Conservation (phyloP, 2,113 vertebrate genomes). For the Eurypyga helias region DNA sequence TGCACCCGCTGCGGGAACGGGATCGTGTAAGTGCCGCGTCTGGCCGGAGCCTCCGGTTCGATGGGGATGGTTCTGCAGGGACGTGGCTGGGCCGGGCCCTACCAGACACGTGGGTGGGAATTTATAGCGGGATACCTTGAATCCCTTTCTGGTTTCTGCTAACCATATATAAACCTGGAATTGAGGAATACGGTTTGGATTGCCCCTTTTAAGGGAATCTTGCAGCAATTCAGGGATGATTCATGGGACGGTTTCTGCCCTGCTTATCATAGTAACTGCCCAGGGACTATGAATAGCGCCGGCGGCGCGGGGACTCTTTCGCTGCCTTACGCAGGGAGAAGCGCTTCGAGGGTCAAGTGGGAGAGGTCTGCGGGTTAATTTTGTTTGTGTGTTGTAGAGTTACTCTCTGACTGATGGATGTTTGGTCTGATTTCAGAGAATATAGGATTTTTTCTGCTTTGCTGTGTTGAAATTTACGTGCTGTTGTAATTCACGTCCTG, state of each 20-base stretch:
- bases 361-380: background rate
- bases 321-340: background rate
- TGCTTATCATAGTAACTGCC: background rate
- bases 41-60: accelerated
- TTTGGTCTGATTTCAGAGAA: background rate
- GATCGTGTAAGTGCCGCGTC: slow-evolving; percentile 87
- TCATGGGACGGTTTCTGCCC: background rate
- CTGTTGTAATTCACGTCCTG: background rate
- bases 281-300: background rate
- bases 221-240: background rate
- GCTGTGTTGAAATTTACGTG: background rate
- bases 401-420: background rate
- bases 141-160: background rate
- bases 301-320: accelerated
- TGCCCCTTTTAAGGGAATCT: slow-evolving; percentile 39
- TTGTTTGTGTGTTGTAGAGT: background rate
- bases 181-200: background rate
- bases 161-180: background rate
- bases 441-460: background rate
- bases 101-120: accelerated
- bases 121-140: background rate
- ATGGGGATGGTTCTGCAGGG: accelerated
- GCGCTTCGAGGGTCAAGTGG: background rate
- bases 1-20: slow-evolving; percentile 92
- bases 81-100: background rate